Evolutionary conservation across 2,888 invertebrate genomes (phyloP).

Genomic region (Cenopis cana): DNA sequence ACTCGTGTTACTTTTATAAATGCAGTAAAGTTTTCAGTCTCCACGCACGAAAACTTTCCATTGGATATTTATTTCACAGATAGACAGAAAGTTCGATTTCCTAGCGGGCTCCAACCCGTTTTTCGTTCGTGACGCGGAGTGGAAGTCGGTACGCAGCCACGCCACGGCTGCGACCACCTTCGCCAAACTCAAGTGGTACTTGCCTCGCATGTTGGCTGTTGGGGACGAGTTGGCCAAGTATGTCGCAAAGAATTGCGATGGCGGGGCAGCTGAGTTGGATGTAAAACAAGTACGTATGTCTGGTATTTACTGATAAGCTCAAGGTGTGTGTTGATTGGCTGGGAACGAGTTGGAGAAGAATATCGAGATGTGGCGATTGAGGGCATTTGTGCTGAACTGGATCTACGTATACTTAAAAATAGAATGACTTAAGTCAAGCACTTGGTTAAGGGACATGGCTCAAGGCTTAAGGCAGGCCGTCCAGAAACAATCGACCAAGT

Average conservation of each 20-base stretch:
- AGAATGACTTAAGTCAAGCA: no score
- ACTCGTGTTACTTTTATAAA: no score
- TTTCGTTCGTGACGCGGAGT: slow-evolving; percentile 18
- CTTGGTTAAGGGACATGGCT: no score
- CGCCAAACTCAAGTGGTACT: slow-evolving; percentile 29
- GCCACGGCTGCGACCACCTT: slow-evolving; percentile 7
- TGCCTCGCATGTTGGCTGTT: slow-evolving; percentile 14
- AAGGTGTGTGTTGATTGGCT: no score
- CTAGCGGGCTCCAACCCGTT: slow-evolving; percentile 36
- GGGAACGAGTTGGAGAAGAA: no score
- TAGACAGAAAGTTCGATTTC: slow-evolving; percentile 24
- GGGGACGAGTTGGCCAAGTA: slow-evolving; percentile 25
- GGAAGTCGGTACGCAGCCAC: slow-evolving; percentile 20
- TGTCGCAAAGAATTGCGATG: neutral
- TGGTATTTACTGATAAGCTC: no score
- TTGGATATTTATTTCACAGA: slow-evolving; percentile 1
- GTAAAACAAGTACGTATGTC: slow-evolving; percentile 21
- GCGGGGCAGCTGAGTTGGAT: slow-evolving; percentile 10
- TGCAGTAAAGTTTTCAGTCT: no score
- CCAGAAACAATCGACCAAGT: neutral
- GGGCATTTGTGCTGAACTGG: no score
- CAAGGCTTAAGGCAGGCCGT: no score
- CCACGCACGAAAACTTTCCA: no score
- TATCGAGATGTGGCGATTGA: no score
- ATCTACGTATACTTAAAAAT: no score